Percentiles rank a stretch among this genome's conserved stretches.
phyloP scores from a whole-genome alignment of 2,888 invertebrate species.

The Trachelus tabidus region DNA sequence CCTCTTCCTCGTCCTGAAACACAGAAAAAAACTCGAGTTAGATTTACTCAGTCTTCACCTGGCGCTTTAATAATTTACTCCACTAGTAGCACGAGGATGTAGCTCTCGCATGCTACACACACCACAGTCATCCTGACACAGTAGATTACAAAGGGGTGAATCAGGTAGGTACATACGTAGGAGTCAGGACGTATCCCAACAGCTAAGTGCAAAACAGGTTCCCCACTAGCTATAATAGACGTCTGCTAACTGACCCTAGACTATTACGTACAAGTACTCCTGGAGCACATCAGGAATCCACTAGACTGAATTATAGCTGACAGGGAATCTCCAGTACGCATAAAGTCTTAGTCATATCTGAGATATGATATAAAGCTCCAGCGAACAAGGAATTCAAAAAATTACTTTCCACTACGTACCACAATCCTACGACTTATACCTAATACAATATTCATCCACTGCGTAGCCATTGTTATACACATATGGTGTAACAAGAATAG shows the following conservation, averaged over 20 bases:
- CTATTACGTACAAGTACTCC: neutral
- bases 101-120: neutral
- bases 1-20: conserved; percentile 95
- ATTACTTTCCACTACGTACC: neutral
- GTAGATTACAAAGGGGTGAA: neutral
- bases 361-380: neutral
- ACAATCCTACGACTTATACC: neutral
- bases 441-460: neutral
- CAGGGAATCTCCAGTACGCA: neutral
- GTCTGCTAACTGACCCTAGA: neutral
- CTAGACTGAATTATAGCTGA: neutral
- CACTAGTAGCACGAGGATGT: neutral
- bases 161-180: neutral
- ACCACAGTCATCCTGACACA: neutral
- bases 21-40: conserved; percentile 11
- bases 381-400: neutral
- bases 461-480: neutral
- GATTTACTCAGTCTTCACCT: neutral
- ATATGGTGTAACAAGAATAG: neutral
- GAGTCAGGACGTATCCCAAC: neutral
- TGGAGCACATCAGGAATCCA: neutral
- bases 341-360: neutral
- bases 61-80: neutral
- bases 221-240: neutral
- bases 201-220: neutral